Evolutionary conservation across 2,797 vertebrate genomes (phyloP).

Genomic region (Cyprinella venusta): DNA sequence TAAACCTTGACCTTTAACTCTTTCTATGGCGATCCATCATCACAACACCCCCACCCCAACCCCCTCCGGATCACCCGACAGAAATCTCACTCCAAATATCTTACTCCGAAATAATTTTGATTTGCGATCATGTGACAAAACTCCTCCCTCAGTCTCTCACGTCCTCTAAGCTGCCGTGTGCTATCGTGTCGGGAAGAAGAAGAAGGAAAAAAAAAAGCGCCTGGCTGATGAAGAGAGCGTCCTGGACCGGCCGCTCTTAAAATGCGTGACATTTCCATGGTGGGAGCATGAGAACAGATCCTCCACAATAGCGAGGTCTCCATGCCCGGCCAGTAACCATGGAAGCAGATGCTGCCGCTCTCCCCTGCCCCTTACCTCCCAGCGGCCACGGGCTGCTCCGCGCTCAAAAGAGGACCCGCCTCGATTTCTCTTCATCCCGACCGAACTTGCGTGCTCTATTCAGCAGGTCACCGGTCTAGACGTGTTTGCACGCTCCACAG

Average conservation of each 20-base stretch:
- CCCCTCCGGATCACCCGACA: constrained; percentile 8
- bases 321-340: constrained; percentile 98
- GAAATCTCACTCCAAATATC: constrained; percentile 47
- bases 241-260: constrained; percentile 88
- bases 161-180: constrained; percentile 83
- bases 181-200: constrained; percentile 81
- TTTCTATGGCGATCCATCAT: constrained; percentile 70
- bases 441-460: constrained; percentile 95
- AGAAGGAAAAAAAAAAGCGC: constrained; percentile 52
- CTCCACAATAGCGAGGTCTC: constrained; percentile 95
- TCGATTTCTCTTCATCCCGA: constrained; percentile 93
- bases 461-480: constrained; percentile 99
- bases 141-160: constrained; percentile 62
- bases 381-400: constrained; percentile 93
- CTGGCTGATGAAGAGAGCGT: constrained; percentile 81
- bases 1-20: constrained; percentile 88
- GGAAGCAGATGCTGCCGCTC: constrained; percentile 98
- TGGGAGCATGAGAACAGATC: constrained; percentile 97
- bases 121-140: constrained; percentile 90
- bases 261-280: constrained; percentile 93
- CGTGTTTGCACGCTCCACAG: constrained; percentile 92
- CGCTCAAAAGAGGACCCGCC: constrained; percentile 91
- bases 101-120: constrained; percentile 79
- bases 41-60: constrained; percentile 9
- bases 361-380: constrained; percentile 96